These are phyloP conservation scores for Atractosteus spatula DNA, from an alignment of 2,113 vertebrate genomes.

Conservation along the genomic window DNA sequence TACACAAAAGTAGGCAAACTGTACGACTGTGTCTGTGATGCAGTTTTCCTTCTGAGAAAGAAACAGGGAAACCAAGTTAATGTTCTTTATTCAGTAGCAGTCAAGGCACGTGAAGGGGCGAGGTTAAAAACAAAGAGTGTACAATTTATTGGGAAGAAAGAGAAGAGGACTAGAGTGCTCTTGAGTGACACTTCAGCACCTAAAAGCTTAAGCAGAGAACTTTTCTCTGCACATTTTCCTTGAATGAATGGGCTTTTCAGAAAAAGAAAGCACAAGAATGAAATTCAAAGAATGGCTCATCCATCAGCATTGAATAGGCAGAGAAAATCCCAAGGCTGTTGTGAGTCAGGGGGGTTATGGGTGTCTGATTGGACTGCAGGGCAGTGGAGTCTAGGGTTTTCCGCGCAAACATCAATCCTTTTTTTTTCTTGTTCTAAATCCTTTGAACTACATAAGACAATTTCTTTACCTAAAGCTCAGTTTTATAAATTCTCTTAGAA, in stretches of 20 bases:
- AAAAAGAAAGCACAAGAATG: constrained; percentile 67
- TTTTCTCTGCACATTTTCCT: constrained; percentile 45
- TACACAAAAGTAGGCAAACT: too few species aligned
- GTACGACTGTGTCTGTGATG: too few species aligned
- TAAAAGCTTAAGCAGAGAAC: constrained; percentile 36
- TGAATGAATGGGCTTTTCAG: constrained; percentile 73
- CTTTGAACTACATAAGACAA: constrained; percentile 63
- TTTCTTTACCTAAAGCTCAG: constrained; percentile 48
- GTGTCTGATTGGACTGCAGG: constrained; percentile 66
- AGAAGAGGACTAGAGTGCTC: constrained; percentile 51
- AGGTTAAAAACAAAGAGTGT: constrained; percentile 27
- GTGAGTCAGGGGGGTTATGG: constrained; percentile 41
- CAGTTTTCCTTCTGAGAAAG: too few species aligned
- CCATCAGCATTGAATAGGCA: constrained; percentile 68
- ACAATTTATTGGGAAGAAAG: constrained; percentile 55
- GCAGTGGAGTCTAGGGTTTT: constrained; percentile 49
- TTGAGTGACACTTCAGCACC: constrained; percentile 56
- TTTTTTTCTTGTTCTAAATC: constrained; percentile 53
- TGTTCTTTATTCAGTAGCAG: constrained; percentile 34
- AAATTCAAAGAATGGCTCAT: constrained; percentile 70
- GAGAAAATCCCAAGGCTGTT: constrained; percentile 61
- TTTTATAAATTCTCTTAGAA: constrained; percentile 50
- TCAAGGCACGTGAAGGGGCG: constrained; percentile 43
- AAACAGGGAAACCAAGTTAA: too few species aligned
- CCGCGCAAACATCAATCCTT: constrained; percentile 61